Evolutionary conservation across 1,140 invertebrate genomes (phyloP).

Genomic region (Pseudomyrmex pallidus): DNA sequence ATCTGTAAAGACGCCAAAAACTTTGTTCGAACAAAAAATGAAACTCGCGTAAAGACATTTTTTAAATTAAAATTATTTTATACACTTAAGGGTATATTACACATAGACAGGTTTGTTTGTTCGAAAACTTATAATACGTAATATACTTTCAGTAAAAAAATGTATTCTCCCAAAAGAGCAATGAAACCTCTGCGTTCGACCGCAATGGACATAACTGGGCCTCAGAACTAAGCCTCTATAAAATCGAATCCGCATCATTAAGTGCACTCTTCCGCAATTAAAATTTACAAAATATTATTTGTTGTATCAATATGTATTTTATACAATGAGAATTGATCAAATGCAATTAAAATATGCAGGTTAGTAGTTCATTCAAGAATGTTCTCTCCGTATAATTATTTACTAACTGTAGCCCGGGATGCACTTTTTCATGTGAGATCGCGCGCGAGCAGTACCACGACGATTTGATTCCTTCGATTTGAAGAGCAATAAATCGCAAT

Average conservation of each 20-base stretch:
- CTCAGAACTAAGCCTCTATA: background rate
- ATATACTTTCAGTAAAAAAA: conserved; percentile 45
- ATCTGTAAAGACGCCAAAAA: conserved; percentile 81
- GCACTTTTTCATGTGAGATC: no score
- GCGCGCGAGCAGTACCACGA: no score
- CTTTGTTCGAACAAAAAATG: conserved; percentile 62
- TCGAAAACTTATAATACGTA: background rate
- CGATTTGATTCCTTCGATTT: no score
- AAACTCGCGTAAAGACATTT: conserved; percentile 6
- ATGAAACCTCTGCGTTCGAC: background rate
- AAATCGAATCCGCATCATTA: background rate
- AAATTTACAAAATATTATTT: no score
- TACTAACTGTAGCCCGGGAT: no score
- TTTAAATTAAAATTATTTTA: background rate
- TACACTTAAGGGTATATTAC: background rate
- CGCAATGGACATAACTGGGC: background rate
- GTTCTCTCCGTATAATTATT: no score
- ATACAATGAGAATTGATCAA: conserved; percentile 1
- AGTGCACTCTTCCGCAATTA: background rate
- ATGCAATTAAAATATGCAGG: no score
- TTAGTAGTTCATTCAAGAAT: no score
- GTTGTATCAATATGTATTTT: conserved; percentile 46
- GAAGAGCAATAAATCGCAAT: no score
- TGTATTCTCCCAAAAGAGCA: conserved; percentile 7
- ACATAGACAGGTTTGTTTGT: background rate